phyloP scores from a whole-genome alignment of 2,888 invertebrate genomes.

The Biston stratarius region DNA sequence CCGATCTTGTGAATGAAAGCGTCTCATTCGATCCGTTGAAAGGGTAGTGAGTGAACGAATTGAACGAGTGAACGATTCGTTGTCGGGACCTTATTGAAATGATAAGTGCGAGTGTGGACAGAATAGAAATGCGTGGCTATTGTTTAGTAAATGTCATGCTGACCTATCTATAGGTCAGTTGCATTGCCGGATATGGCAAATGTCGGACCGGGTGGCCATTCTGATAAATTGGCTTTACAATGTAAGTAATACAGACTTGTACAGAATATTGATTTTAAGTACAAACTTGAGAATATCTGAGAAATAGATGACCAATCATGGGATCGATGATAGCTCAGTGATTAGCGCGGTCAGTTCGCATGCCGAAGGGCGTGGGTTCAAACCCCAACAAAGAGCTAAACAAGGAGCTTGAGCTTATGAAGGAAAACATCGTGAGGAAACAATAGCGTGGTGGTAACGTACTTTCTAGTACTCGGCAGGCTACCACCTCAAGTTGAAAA shows the following conservation, averaged over 20 bases:
- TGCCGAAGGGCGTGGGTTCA: no score
- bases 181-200: constrained; percentile 24
- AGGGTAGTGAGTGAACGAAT: constrained; percentile 27
- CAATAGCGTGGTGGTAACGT: no score
- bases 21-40: constrained; percentile 51
- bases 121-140: constrained; percentile 24
- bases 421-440: no score
- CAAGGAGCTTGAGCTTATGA: no score
- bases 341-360: no score
- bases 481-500: no score
- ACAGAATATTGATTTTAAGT: no score
- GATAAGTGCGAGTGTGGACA: constrained; percentile 20
- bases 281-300: no score
- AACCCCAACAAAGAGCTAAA: no score
- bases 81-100: constrained; percentile 26
- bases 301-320: neutral
- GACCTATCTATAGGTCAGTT: constrained; percentile 23
- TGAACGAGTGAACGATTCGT: constrained; percentile 29
- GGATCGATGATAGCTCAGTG: no score
- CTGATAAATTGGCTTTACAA: constrained; percentile 13
- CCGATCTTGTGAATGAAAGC: constrained; percentile 56
- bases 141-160: constrained; percentile 26
- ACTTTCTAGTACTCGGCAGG: no score
- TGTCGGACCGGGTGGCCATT: constrained; percentile 16
- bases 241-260: no score